Conservation (phyloP, 2,797 vertebrate species). For the Macroramphosus scolopax region DNA sequence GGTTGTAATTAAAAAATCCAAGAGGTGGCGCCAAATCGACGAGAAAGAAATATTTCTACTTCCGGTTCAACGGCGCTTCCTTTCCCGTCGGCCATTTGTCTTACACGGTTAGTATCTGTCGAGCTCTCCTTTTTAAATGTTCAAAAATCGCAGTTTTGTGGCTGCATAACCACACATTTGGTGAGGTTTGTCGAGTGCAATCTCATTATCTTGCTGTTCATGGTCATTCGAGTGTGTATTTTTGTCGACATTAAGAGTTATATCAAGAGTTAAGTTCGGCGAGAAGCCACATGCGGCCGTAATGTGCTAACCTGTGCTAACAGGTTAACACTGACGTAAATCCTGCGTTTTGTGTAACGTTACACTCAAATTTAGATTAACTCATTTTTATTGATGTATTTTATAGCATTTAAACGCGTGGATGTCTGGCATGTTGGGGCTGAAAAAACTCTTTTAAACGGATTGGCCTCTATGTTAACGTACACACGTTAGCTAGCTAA, state of each 20-base stretch:
- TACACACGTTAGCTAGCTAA: no score
- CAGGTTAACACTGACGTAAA: no score
- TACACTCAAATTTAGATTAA: neutral
- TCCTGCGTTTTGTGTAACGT: no score
- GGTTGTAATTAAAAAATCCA: neutral
- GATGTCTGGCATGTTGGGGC: no score
- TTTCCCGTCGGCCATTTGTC: constrained; percentile 71
- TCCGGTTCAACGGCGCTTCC: constrained; percentile 36
- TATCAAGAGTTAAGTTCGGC: neutral
- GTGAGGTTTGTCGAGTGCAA: accelerated
- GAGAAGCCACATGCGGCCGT: constrained; percentile 34
- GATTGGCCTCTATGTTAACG: neutral
- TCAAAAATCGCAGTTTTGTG: accelerated
- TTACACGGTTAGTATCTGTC: constrained; percentile 42
- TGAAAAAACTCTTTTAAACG: no score
- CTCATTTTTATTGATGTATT: no score
- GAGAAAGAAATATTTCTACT: neutral
- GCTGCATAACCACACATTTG: accelerated
- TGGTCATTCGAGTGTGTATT: accelerated
- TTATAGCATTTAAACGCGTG: accelerated
- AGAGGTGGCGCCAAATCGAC: constrained; percentile 10
- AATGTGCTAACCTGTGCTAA: constrained; percentile 22
- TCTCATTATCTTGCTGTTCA: accelerated
- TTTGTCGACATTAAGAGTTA: accelerated
- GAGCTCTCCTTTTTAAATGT: constrained; percentile 25